Evolutionary conservation across 2,888 invertebrate genomes (phyloP).

Genomic region (Minunthozetes semirufus): DNA sequence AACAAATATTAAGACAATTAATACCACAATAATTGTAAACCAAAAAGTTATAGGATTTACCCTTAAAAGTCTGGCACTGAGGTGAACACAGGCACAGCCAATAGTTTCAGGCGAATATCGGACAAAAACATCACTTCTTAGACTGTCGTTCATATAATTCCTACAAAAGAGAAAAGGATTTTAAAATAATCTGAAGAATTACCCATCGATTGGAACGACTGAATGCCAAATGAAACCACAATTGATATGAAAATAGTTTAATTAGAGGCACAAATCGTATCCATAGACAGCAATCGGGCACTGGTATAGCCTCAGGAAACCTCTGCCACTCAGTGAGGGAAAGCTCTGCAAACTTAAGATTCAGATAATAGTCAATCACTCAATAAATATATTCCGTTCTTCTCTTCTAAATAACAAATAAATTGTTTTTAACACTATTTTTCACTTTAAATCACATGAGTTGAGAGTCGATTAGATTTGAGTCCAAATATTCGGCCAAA

Average conservation of each 20-base stretch:
- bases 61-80: slow-evolving; percentile 80
- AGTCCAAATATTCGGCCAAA: neutral
- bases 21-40: neutral
- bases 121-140: slow-evolving; percentile 93
- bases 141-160: slow-evolving; percentile 99
- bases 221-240: slow-evolving; percentile 3
- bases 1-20: slow-evolving; percentile 35
- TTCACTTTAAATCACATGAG: neutral
- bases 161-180: slow-evolving; percentile 48
- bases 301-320: slow-evolving; percentile 23
- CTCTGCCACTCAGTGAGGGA: neutral
- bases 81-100: slow-evolving; percentile 96
- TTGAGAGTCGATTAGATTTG: neutral
- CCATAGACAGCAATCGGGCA: neutral
- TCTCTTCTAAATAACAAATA: neutral
- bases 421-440: neutral
- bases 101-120: slow-evolving; percentile 93
- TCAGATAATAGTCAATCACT: slow-evolving; percentile 2
- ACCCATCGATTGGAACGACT: neutral
- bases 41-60: slow-evolving; percentile 49
- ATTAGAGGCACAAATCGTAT: neutral
- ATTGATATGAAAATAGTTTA: neutral
- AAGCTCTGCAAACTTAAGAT: slow-evolving; percentile 24
- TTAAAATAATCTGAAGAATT: slow-evolving; percentile 31
- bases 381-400: neutral